Conservation (phyloP, 2,113 vertebrate genomes). For the Ibidorhyncha struthersii region DNA sequence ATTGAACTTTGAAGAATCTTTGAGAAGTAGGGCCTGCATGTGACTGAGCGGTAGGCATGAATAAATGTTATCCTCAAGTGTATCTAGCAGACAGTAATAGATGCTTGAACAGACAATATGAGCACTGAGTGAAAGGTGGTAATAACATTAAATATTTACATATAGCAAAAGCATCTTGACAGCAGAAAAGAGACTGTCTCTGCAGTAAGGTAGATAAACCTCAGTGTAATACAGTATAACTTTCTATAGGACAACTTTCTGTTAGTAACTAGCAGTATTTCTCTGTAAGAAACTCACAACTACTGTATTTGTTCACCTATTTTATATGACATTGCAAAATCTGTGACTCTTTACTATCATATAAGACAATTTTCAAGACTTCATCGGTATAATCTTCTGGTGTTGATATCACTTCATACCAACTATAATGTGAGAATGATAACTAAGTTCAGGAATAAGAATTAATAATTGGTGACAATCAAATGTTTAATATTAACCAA, state of each 20-base stretch:
- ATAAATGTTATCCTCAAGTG: slow-evolving; percentile 72
- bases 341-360: not conserved
- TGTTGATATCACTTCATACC: not conserved
- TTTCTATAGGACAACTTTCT: slow-evolving; percentile 47
- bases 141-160: slow-evolving; percentile 80
- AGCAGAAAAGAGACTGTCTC: slow-evolving; percentile 40
- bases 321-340: not conserved
- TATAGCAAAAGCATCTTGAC: slow-evolving; percentile 56
- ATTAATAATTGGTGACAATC: not conserved
- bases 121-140: slow-evolving; percentile 75
- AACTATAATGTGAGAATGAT: not conserved
- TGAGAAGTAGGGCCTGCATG: slow-evolving; percentile 62
- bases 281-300: not conserved
- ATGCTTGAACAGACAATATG: slow-evolving; percentile 76
- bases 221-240: not conserved
- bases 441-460: not conserved
- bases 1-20: slow-evolving; percentile 74
- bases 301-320: not conserved
- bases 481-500: not conserved
- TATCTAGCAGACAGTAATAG: slow-evolving; percentile 72
- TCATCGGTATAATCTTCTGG: not conserved
- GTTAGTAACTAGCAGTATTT: slow-evolving; percentile 7
- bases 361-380: not conserved
- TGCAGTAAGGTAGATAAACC: slow-evolving; percentile 56
- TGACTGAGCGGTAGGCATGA: slow-evolving; percentile 74